Evolutionary conservation across 1,140 invertebrate species (phyloP), one percentile per base, ranked within the genome.

Genomic region (Bombus pascuorum): DNA sequence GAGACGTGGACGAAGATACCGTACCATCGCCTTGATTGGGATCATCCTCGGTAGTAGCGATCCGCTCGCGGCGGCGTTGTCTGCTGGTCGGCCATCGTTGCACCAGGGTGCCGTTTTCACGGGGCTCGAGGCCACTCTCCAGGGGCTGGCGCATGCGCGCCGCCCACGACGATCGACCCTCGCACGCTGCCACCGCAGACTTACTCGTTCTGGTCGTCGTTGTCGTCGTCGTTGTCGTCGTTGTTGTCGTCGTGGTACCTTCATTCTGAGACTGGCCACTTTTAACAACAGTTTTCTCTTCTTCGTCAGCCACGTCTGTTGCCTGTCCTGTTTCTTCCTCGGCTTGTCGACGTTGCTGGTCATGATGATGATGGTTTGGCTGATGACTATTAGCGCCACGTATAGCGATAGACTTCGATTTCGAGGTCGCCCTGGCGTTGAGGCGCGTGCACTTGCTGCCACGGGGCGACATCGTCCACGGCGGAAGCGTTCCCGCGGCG

Each of bases 71-170:
- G 44, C 87, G 80, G 39, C 75, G 75, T 74, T 77, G 79, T 76
- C 83, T 86, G 72, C 83, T 62, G 34, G 88, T 59, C 81, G 75
- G 68, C 84, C 81, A 87, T 89, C 84, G 82, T 70, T 83, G 73
- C 79, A 86, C 62, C 85, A 68, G 83, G 85, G 73, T 70, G 79
- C 81, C 72, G 86, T 91, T 86, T 86, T 87, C 87, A 91, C 83
- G 85, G 90, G 88, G 85, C 86, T 90, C 86, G 89, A 87, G 76
- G 82, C 75, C 76, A 79, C 81, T 91, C 79, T 87, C 88, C 82
- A 74, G 92, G 93, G 91, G 77, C 44, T 91, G 91, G 86, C 94
- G 94, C 94, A 92, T 89, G 94, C 93, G 94, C 93, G 88, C 73
- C 53, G 59, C 25, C 81, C 72, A 85, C 87, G 76, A 42, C 81